A percentile compares a stretch with the other conserved stretches of the same genome.
Conservation (phyloP, 2,797 vertebrate species). For the Phyllotis vaccarum region DNA sequence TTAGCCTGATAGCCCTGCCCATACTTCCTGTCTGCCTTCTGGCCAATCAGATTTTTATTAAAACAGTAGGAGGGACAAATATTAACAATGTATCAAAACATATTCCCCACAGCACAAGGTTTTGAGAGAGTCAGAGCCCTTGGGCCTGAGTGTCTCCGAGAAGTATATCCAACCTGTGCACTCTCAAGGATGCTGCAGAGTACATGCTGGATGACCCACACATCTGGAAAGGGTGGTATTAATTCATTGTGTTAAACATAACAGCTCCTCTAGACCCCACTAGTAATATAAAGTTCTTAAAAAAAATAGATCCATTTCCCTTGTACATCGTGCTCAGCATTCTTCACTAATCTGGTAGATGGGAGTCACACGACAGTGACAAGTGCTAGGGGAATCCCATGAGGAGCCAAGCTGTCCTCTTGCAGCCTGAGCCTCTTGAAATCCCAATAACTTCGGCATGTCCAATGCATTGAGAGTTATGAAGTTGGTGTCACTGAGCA, state of each 20-base stretch:
- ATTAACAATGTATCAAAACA: too few species aligned
- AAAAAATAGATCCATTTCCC: background rate
- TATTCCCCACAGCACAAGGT: too few species aligned
- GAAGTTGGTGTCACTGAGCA: background rate
- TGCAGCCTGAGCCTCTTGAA: background rate
- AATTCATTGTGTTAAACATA: too few species aligned
- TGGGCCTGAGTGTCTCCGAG: background rate
- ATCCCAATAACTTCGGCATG: fast-evolving
- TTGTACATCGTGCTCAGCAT: background rate
- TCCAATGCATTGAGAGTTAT: background rate
- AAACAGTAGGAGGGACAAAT: too few species aligned
- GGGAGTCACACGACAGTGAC: background rate
- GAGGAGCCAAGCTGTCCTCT: background rate
- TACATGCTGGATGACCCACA: fast-evolving
- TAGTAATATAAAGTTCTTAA: background rate
- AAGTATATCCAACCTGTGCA: fast-evolving
- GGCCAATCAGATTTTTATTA: too few species aligned
- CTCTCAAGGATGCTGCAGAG: fast-evolving
- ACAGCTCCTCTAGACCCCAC: fast-evolving
- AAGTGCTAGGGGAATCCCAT: background rate
- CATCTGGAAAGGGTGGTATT: too few species aligned
- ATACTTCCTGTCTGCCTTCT: too few species aligned
- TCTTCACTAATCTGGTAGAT: background rate
- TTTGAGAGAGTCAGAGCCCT: background rate
- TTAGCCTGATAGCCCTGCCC: too few species aligned